Percentiles rank a stretch among this genome's conserved stretches.
phyloP scores from a whole-genome alignment of 2,888 invertebrate genomes.

The Drosophila neotestacea region DNA sequence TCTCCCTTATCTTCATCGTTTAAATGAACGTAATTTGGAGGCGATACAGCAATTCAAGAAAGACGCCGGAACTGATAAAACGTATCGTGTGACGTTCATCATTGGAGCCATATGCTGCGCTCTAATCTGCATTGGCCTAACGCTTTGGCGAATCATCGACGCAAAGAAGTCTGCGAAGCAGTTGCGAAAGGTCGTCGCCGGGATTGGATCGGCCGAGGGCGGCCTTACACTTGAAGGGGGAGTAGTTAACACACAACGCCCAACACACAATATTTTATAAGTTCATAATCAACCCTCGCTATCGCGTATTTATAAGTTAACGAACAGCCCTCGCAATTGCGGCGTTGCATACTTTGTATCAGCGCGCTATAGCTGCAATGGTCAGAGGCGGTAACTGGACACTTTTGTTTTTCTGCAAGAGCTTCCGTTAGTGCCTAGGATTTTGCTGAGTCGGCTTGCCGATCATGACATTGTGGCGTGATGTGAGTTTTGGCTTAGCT shows the following conservation, averaged over 20 bases:
- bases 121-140: conserved; percentile 1
- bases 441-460: conserved; percentile 10
- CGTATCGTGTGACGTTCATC: conserved; percentile 4
- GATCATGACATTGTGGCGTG: conserved; percentile 3
- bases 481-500: conserved; percentile 4
- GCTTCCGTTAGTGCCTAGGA: conserved; percentile 9
- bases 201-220: conserved; percentile 3
- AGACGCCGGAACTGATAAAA: background rate
- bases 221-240: conserved; percentile 12
- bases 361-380: background rate
- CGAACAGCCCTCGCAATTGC: conserved; percentile 4
- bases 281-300: too few species aligned
- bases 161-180: background rate
- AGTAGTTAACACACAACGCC: background rate
- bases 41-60: background rate
- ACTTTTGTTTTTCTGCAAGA: conserved; percentile 10
- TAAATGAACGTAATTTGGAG: background rate
- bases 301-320: background rate
- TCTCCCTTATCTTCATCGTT: too few species aligned
- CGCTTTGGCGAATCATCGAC: background rate
- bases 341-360: background rate
- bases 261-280: too few species aligned
- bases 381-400: conserved; percentile 6
- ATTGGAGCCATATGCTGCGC: conserved; percentile 3
- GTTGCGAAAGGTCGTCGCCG: background rate